phyloP scores from a whole-genome alignment of 2,113 vertebrate species.

The Triplophysa tibetana region DNA sequence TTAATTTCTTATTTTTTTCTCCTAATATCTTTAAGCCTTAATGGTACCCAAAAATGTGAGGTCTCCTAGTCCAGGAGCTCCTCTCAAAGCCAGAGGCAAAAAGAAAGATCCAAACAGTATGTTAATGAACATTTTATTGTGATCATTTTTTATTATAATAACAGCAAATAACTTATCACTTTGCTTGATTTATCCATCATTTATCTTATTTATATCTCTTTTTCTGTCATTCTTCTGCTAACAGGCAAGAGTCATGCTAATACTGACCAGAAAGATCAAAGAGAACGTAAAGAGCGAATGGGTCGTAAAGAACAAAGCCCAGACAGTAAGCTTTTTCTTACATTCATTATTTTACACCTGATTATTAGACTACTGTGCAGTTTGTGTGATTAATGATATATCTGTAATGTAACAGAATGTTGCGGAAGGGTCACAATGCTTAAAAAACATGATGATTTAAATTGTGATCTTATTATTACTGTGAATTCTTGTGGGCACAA shows the following conservation, averaged over 20 bases:
- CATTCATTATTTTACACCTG: background rate
- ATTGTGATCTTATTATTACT: too few relatives aligned
- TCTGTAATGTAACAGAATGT: too few relatives aligned
- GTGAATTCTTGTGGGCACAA: too few relatives aligned
- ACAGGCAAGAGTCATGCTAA: background rate
- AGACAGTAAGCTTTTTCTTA: conserved; percentile 33
- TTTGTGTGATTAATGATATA: background rate
- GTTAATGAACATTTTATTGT: background rate
- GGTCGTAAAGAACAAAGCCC: background rate
- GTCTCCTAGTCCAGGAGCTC: conserved; percentile 25
- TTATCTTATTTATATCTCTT: background rate
- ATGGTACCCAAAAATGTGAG: background rate
- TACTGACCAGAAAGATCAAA: background rate
- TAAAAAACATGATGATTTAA: too few relatives aligned
- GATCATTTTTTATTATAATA: background rate
- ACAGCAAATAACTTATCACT: too few relatives aligned
- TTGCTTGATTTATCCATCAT: too few relatives aligned
- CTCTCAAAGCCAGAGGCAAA: conserved; percentile 28
- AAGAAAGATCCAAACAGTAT: conserved; percentile 56
- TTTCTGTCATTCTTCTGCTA: background rate
- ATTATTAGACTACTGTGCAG: background rate
- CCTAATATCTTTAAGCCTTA: conserved; percentile 21
- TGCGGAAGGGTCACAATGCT: too few relatives aligned
- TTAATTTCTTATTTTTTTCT: background rate
- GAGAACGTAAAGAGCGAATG: background rate